Percentiles rank a stretch among this genome's conserved stretches.
These are phyloP conservation scores for Temnothorax unifasciatus DNA, from an alignment of 2,888 invertebrate species.

Conservation along the genomic window DNA sequence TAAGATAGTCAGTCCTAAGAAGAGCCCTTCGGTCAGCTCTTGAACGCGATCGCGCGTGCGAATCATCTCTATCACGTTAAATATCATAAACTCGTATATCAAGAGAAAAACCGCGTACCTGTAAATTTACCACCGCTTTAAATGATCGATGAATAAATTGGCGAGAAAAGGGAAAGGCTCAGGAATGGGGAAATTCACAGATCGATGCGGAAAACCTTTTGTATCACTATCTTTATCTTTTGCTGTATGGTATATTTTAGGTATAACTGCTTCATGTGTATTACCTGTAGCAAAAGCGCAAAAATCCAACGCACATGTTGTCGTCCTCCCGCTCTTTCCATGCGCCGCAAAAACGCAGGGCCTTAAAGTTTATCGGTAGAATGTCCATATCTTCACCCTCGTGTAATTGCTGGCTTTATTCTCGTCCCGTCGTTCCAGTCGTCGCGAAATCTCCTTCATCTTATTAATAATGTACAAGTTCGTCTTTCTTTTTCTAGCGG, in stretches of 20 bases:
- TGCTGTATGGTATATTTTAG: background rate
- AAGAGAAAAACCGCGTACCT: constrained; percentile 30
- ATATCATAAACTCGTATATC: constrained; percentile 33
- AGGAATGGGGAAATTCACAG: background rate
- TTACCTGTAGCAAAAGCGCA: constrained; percentile 41
- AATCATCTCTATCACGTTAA: constrained; percentile 15
- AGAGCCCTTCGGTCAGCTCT: constrained; percentile 74
- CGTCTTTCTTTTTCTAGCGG: background rate
- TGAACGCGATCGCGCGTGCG: constrained; percentile 61
- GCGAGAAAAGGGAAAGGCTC: background rate
- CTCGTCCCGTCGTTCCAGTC: background rate
- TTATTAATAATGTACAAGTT: constrained; percentile 16
- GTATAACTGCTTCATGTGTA: constrained; percentile 7
- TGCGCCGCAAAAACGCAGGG: constrained; percentile 46
- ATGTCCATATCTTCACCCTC: constrained; percentile 39
- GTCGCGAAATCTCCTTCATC: background rate
- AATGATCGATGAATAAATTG: background rate
- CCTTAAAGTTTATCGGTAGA: constrained; percentile 52
- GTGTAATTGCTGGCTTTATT: background rate
- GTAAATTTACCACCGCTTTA: background rate
- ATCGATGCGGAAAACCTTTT: background rate
- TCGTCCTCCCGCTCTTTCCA: constrained; percentile 40
- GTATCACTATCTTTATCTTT: background rate
- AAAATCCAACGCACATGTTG: background rate
- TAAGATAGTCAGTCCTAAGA: constrained; percentile 70